A percentile compares a stretch with the other conserved stretches of the same genome.
These are phyloP conservation scores for Macrobrachium nipponense DNA, from an alignment of 1,140 invertebrate species.

Conservation along the genomic window DNA sequence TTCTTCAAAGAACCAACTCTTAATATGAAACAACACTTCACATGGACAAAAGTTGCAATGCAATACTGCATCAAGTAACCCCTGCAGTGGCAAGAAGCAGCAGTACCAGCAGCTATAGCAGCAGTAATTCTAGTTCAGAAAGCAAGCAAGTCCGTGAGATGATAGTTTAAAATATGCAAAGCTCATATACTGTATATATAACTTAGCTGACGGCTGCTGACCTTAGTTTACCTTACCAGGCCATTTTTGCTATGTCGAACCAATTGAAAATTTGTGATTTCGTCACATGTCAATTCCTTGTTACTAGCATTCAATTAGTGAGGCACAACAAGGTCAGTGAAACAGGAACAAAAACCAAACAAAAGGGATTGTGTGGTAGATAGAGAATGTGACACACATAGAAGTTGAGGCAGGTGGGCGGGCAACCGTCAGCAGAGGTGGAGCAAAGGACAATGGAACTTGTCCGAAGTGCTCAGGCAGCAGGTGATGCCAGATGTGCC, in stretches of 20 bases:
- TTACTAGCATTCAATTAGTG: no score
- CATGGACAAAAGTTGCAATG: no score
- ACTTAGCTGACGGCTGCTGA: constrained; percentile 26
- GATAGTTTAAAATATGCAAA: no score
- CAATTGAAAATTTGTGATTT: no score
- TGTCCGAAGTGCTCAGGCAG: not conserved
- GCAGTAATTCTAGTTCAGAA: constrained; percentile 3
- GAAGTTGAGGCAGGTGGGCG: not conserved
- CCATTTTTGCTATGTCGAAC: no score
- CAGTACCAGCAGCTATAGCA: constrained; percentile 1
- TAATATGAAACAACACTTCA: no score
- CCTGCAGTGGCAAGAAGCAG: constrained; percentile 13
- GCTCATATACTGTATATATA: not conserved
- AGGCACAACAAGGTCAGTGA: no score
- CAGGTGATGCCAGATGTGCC: not conserved
- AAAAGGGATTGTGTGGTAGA: not conserved
- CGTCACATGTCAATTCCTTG: no score
- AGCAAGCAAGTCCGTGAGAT: not conserved
- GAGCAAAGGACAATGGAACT: not conserved
- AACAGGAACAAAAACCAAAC: no score
- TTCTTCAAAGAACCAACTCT: no score
- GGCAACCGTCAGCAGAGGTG: constrained; percentile 10
- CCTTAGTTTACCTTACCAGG: no score
- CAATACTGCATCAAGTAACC: no score
- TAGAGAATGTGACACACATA: not conserved